Conservation (phyloP, 2,113 vertebrate genomes). For the Coturnix japonica region DNA sequence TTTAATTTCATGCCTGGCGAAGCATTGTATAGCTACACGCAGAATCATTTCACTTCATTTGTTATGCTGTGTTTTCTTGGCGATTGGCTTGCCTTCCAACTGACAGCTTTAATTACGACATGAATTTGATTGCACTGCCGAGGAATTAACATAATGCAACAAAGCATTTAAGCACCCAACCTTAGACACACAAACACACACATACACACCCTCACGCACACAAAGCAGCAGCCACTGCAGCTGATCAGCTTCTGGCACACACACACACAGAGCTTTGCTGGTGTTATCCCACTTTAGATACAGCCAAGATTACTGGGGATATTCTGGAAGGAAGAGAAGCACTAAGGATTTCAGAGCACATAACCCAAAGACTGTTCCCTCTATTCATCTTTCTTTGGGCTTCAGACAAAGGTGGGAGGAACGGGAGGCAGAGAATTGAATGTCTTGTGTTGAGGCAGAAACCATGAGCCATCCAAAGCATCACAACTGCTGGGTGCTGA, state of each 20-base stretch:
- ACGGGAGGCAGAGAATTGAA: neutral
- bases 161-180: constrained; percentile 82
- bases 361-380: neutral
- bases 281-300: neutral
- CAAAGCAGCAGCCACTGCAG: constrained; percentile 33
- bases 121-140: constrained; percentile 91
- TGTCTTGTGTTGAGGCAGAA: neutral
- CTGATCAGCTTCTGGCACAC: constrained; percentile 15
- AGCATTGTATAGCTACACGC: constrained; percentile 94
- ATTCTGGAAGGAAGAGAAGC: neutral
- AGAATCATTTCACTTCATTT: constrained; percentile 94
- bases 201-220: constrained; percentile 18
- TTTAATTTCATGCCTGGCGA: constrained; percentile 99
- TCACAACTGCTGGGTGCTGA: neutral
- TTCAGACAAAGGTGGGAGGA: neutral
- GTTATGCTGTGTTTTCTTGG: constrained; percentile 91
- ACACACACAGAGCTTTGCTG: neutral
- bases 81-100: constrained; percentile 90
- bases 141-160: constrained; percentile 89
- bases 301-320: accelerated
- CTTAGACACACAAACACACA: constrained; percentile 72
- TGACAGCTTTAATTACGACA: constrained; percentile 98
- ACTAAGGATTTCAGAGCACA: neutral
- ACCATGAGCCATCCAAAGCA: neutral
- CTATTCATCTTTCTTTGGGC: neutral